Percentiles rank a stretch among this genome's conserved stretches.
phyloP scores from a whole-genome alignment of 2,113 vertebrate genomes.

The Australoheros scitulus region DNA sequence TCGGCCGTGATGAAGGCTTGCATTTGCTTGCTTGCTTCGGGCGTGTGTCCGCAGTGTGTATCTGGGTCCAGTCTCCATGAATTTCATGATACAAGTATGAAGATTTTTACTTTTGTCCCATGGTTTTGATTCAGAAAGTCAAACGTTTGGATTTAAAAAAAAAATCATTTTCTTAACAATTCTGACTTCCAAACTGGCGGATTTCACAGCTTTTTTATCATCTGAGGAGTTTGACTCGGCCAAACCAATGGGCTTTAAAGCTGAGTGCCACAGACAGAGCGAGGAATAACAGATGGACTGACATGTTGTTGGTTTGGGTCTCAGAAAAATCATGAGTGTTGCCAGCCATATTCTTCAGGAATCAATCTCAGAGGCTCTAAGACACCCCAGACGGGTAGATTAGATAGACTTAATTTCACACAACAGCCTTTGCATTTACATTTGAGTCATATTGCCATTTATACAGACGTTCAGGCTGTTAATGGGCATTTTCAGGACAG shows the following conservation, averaged over 20 bases:
- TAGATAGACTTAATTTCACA: constrained; percentile 1
- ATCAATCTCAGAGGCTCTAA: not conserved
- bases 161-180: not conserved
- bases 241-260: not conserved
- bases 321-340: not conserved
- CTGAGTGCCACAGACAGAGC: not conserved
- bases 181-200: not conserved
- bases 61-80: not conserved
- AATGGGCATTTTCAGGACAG: not conserved
- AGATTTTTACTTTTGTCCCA: not conserved
- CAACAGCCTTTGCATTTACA: constrained; percentile 9
- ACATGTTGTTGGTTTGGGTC: not conserved
- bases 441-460: not conserved
- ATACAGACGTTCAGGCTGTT: not conserved
- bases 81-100: not conserved
- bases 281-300: not conserved
- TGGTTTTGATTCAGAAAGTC: not conserved
- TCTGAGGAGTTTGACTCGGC: not conserved
- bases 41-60: not conserved
- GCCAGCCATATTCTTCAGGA: not conserved
- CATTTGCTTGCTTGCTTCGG: not conserved
- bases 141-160: not conserved
- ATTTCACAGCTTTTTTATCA: not conserved
- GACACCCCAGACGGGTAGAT: not conserved
- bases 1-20: not conserved